These are phyloP conservation scores for Sebastes umbrosus DNA, from an alignment of 2,797 vertebrate genomes.

Conservation along the genomic window DNA sequence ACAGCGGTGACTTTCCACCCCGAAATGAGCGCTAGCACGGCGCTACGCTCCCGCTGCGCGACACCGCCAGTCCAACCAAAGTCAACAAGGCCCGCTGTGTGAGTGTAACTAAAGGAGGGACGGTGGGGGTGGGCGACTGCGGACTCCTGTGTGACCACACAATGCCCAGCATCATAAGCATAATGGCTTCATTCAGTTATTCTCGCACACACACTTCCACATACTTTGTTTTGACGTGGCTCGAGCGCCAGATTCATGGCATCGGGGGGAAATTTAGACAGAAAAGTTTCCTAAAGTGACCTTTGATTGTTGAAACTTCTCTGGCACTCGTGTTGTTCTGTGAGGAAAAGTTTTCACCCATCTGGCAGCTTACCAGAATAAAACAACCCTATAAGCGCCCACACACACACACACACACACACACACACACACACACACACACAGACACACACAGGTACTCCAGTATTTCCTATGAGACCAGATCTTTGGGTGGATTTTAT, in stretches of 20 bases:
- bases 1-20: conserved; percentile 61
- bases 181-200: conserved; percentile 50
- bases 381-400: conserved; percentile 17
- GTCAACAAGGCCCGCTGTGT: conserved; percentile 61
- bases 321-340: conserved; percentile 40
- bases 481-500: conserved; percentile 25
- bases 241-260: background rate
- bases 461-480: conserved; percentile 17
- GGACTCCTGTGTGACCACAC: conserved; percentile 52
- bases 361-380: conserved; percentile 30
- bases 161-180: conserved; percentile 37
- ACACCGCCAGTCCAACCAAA: conserved; percentile 60
- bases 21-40: conserved; percentile 42
- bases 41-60: conserved; percentile 27
- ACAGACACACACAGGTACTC: background rate
- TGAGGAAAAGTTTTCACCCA: conserved; percentile 23
- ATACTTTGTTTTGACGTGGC: conserved; percentile 43
- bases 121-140: conserved; percentile 30
- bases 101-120: conserved; percentile 55
- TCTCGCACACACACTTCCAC: conserved; percentile 4
- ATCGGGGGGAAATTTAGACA: conserved; percentile 20
- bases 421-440: too few species aligned
- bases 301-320: conserved; percentile 31
- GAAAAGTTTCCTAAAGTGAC: conserved; percentile 43
- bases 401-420: background rate